These are phyloP conservation scores for Glossophaga mutica DNA, from an alignment of 2,797 vertebrate species.

Conservation along the genomic window DNA sequence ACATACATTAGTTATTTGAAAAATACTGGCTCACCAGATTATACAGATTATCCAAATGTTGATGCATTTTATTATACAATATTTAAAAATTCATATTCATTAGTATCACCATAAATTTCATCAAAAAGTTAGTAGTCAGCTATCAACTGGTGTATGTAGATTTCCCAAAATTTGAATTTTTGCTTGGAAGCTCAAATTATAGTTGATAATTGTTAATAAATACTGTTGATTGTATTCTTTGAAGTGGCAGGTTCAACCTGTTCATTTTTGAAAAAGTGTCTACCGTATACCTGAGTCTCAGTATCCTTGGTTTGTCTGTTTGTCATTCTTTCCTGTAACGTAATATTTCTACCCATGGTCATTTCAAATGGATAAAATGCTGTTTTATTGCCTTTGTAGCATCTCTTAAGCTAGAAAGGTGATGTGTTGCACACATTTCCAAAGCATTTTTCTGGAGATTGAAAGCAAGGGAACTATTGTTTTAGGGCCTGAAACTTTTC, in stretches of 20 bases:
- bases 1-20: not conserved
- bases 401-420: not conserved
- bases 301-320: not conserved
- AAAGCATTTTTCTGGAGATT: slow-evolving; percentile 14
- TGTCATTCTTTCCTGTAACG: not conserved
- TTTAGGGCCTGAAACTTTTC: not conserved
- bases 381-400: not conserved
- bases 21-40: not conserved
- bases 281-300: not conserved
- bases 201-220: not conserved
- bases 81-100: not conserved
- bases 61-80: not conserved
- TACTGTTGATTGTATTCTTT: not conserved
- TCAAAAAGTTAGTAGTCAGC: not conserved
- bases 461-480: not conserved
- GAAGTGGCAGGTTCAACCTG: not conserved
- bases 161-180: not conserved
- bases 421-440: not conserved
- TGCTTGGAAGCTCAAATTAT: not conserved
- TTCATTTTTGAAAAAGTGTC: not conserved
- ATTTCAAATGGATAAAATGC: not conserved
- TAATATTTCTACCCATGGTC: not conserved
- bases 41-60: not conserved
- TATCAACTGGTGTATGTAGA: not conserved
- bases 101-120: not conserved